These are phyloP conservation scores for Astur gentilis DNA, from an alignment of 2,113 vertebrate species.

Conservation along the genomic window DNA sequence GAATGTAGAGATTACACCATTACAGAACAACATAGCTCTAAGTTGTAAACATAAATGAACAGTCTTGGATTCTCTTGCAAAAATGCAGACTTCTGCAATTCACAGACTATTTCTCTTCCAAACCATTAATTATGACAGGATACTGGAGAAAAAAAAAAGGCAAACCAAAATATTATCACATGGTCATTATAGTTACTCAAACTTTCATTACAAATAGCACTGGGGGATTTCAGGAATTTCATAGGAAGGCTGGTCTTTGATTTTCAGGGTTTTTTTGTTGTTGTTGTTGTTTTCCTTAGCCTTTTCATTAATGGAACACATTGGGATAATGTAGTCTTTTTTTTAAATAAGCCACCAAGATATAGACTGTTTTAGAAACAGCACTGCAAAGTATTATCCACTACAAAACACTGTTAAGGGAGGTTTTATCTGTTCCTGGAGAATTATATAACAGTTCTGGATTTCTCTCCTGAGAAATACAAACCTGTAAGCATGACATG, in stretches of 20 bases:
- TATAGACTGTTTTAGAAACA: neutral
- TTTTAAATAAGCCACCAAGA: neutral
- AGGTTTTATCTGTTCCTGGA: neutral
- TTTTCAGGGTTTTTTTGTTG: neutral
- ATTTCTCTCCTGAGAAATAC: conserved; percentile 1
- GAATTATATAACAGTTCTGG: neutral
- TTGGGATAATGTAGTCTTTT: neutral
- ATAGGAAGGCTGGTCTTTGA: neutral
- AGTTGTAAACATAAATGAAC: neutral
- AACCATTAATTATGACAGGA: neutral
- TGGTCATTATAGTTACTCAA: neutral
- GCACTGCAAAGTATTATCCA: neutral
- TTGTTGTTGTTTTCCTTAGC: neutral
- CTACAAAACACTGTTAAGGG: neutral
- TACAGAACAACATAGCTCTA: neutral
- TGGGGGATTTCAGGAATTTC: neutral
- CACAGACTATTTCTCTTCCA: neutral
- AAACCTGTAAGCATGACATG: neutral
- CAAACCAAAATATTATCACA: neutral
- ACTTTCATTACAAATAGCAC: neutral
- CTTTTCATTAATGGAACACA: neutral
- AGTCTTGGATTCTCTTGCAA: neutral
- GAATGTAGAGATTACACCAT: neutral
- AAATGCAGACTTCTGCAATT: neutral
- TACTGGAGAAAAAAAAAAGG: neutral